Evolutionary conservation across 2,113 vertebrate genomes (phyloP).

Genomic region (Tragelaphus strepsiceros): DNA sequence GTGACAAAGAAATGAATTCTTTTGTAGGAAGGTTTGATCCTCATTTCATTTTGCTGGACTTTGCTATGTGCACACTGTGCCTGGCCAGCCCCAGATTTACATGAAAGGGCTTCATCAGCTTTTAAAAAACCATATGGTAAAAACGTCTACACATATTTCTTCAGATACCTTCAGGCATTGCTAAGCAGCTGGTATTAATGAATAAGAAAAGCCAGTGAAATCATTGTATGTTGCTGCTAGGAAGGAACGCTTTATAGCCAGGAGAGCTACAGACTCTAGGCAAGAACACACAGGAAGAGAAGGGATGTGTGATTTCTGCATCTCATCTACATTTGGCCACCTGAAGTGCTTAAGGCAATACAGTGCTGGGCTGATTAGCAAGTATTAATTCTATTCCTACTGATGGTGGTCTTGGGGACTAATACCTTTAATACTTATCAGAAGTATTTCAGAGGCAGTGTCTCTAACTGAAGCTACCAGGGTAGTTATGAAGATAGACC

Average conservation of each 20-base stretch:
- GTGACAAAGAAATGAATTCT: neutral
- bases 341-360: slow-evolving; percentile 72
- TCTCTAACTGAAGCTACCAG: neutral
- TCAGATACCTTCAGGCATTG: slow-evolving; percentile 76
- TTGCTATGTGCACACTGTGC: neutral
- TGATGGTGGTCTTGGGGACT: slow-evolving; percentile 36
- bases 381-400: slow-evolving; percentile 67
- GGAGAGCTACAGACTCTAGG: slow-evolving; percentile 69
- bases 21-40: neutral
- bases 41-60: neutral
- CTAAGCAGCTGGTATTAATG: slow-evolving; percentile 81
- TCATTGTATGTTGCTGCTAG: slow-evolving; percentile 72
- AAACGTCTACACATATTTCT: slow-evolving; percentile 74
- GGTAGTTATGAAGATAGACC: neutral
- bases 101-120: slow-evolving; percentile 74
- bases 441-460: neutral
- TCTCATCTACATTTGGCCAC: slow-evolving; percentile 69
- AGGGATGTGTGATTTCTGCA: slow-evolving; percentile 64
- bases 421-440: neutral
- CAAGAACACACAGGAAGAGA: slow-evolving; percentile 63
- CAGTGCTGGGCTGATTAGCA: slow-evolving; percentile 61
- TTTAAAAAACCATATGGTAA: slow-evolving; percentile 77
- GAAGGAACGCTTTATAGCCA: slow-evolving; percentile 76
- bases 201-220: slow-evolving; percentile 77
- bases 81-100: slow-evolving; percentile 60